Percentiles rank a stretch among this genome's conserved stretches.
These are phyloP conservation scores for Chiloscyllium punctatum DNA, from an alignment of 2,797 vertebrate species.

Conservation along the genomic window DNA sequence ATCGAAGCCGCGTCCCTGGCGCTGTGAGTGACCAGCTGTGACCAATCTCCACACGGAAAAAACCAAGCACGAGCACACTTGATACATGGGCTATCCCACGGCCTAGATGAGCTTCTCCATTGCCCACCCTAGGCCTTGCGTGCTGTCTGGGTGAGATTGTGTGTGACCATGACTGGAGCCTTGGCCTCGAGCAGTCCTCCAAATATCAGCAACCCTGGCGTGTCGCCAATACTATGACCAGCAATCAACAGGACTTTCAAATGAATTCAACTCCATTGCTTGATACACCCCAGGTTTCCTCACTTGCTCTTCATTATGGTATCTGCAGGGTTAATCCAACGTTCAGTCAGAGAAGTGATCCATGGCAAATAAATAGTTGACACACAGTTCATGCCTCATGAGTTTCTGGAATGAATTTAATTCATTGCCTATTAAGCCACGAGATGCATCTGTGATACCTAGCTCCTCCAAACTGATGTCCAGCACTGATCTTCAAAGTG, in stretches of 20 bases:
- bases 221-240: too few relatives aligned
- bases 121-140: too few relatives aligned
- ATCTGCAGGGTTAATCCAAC: neutral
- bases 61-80: too few relatives aligned
- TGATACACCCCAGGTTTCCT: neutral
- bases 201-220: too few relatives aligned
- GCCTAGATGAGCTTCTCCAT: too few relatives aligned
- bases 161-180: too few relatives aligned
- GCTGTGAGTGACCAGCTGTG: too few relatives aligned
- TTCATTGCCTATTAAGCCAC: neutral
- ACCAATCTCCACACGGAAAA: too few relatives aligned
- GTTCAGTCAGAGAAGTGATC: neutral
- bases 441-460: neutral
- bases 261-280: neutral
- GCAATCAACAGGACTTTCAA: neutral
- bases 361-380: neutral
- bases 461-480: neutral
- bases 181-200: too few relatives aligned
- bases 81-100: too few relatives aligned
- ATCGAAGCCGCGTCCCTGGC: too few relatives aligned
- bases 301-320: neutral
- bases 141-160: too few relatives aligned
- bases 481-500: neutral
- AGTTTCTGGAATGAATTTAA: neutral
- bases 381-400: neutral